Evolutionary conservation across 2,113 vertebrate species (phyloP).

Genomic region (Emydocephalus ijimae): DNA sequence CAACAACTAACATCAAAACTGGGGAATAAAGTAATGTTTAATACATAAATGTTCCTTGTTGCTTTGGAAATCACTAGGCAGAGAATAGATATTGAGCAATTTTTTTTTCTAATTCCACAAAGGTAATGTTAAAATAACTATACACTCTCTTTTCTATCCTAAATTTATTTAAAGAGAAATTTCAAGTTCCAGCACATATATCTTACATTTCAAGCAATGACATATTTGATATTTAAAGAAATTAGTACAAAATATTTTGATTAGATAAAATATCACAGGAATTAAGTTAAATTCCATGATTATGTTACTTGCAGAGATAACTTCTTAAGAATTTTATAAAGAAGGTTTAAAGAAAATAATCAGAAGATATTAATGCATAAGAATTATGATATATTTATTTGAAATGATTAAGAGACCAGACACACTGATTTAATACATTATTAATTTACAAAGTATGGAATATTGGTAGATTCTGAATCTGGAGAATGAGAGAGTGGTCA

Average conservation of each 20-base stretch:
- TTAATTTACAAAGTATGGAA: neutral
- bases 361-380: neutral
- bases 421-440: neutral
- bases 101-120: neutral
- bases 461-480: neutral
- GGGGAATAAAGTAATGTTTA: neutral
- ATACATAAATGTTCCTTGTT: neutral
- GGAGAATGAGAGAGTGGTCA: neutral
- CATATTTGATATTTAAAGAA: neutral
- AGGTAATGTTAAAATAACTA: neutral
- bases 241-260: neutral
- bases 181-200: neutral
- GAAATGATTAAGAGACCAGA: neutral
- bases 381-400: neutral
- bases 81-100: neutral
- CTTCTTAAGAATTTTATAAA: neutral
- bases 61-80: neutral
- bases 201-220: neutral
- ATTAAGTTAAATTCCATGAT: neutral
- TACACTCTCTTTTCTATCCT: neutral
- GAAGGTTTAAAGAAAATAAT: neutral
- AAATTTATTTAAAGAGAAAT: neutral
- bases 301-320: neutral
- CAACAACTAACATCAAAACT: neutral
- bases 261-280: neutral